Base-by-base conservation (phyloP, 2,888 invertebrate species). In the Pristionchus maxplancki region DNA sequence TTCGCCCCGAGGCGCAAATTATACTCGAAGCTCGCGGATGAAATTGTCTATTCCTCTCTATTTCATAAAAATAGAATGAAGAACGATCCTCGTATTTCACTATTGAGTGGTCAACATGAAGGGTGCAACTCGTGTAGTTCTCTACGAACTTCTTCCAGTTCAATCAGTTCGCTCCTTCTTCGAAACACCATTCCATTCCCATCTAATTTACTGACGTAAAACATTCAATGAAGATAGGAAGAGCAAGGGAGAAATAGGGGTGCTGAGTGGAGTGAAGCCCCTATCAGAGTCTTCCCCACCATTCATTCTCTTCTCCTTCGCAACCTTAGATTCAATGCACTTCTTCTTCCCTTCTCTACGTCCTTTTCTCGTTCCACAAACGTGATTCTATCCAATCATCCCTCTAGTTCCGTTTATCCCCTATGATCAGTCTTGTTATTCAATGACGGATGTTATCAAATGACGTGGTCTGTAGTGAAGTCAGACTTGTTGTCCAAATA, bases 121-220 rank as follows among this genome's bases (percentile, higher is more conserved):
- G 13, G 48, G 44, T 40, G 28, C 78, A 28, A 44, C 17, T 9
- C 6, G 28, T 48, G 78, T n/a, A 48, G n/a, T 78, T 78, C 44
- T 78, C 34, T 67, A n/a, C 64, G 64, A 67, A 67, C 64, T 31
- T 44, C 11, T 34, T 48, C 28, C 8, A 24, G 44, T 40, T 34
- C 44, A 78, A 78, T 44, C 44, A 78, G 28, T 28, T 24, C 44
- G 58, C 58, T n/a, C n/a, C 24, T n/a, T 58, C n/a, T n/a, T 44
- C n/a, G 44, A 78, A 78, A 78, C 71, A 78, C 44, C 78, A 78
- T 78, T 74, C n/a, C 40, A 78, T 34, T 78, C n/a, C 44, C n/a
- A 78, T 78, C 78, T 78, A 40, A 78, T 78, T 78, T 44, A 40
- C 78, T 28, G 44, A 78, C 78, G 78, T 28, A 44, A 44, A 78